Base-by-base conservation (phyloP, 2,888 invertebrate species). In the Drosophila villosipedis region DNA sequence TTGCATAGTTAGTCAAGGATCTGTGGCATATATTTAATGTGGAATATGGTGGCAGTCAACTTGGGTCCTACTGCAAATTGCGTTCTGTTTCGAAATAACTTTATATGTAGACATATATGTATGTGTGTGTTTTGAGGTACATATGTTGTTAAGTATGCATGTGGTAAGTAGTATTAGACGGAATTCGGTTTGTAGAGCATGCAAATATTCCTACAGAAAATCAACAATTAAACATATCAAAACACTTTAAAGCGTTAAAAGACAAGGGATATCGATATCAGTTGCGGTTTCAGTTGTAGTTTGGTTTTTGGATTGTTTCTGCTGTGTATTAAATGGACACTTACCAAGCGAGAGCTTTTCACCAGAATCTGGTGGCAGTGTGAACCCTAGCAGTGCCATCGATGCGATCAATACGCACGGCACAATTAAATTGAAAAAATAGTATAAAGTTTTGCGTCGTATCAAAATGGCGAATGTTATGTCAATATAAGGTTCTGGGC, bases 341-440 rank as follows among this genome's bases (percentile, higher is more conserved):
- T 92, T 95, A 97, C 98, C 98, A 94, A 99, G 95, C 89, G 99
- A 99, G 89, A 99, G 96, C 94, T 99, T 99, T 95, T 99, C 99
- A 93, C 99, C 99, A 87, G 99, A 99, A 95, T 99, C 99, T 89
- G 99, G 99, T 91, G 99, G 99, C 94, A 99, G 95, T 89, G 99
- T 98, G 95, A 99, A 99, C 91, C 99, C 98, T 92, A 99, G 95
- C 90, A 99, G 96, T 88, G 99, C 99, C 98, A 99, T 99, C 91
- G 99, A 98, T 90, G 99, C 98, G 93, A 99, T 99, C 93, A 99
- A 96, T 92, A 99, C 98, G 94, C 99, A 99, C 88, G 99, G 99
- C 93, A 99, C 98, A 94, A 99, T 99, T 93, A 99, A 96, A 95
- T 99, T 99, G 95, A 99, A 98, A 95, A 99, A 99, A 95, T 99